Conservation (phyloP, 2,113 vertebrate species). For the Agelaius tricolor region DNA sequence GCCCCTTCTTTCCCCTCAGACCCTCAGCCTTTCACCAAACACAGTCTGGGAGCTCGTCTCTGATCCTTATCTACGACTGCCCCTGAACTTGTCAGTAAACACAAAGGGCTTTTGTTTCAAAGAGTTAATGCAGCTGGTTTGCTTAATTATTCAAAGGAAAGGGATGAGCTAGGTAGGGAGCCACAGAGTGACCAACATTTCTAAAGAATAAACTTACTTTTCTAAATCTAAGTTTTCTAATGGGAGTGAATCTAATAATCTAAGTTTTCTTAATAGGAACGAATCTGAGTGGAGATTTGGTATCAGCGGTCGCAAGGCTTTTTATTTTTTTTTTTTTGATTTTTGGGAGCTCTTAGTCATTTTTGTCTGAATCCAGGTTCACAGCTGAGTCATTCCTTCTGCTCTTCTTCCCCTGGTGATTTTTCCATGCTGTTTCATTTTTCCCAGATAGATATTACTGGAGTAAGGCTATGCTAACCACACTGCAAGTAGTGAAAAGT, state of each 20-base stretch:
- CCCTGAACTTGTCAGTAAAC: not conserved
- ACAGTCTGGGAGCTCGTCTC: not conserved
- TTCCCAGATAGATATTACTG: conserved; percentile 6
- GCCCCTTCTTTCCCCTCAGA: not conserved
- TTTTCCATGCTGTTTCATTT: conserved; percentile 55
- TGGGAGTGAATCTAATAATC: not conserved
- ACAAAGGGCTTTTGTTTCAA: not conserved
- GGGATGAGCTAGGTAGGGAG: not conserved
- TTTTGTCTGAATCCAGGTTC: conserved; percentile 45
- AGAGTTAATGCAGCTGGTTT: conserved; percentile 3
- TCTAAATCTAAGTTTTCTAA: not conserved
- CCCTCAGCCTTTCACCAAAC: not conserved
- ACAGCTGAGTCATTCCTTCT: conserved; percentile 62
- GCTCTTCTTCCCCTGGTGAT: conserved; percentile 29
- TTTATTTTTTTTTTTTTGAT: not conserved
- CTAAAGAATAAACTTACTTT: not conserved
- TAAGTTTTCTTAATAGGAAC: not conserved
- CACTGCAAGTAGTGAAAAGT: conserved; percentile 5
- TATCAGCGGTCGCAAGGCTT: not conserved
- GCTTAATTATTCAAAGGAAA: not conserved
- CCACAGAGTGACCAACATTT: not conserved
- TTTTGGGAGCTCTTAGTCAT: conserved; percentile 61
- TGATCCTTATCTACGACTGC: not conserved
- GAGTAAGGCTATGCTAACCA: not conserved
- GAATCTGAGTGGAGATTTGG: not conserved